These are phyloP conservation scores for Chinchilla lanigera DNA, from an alignment of 2,113 vertebrate genomes.

Conservation along the genomic window DNA sequence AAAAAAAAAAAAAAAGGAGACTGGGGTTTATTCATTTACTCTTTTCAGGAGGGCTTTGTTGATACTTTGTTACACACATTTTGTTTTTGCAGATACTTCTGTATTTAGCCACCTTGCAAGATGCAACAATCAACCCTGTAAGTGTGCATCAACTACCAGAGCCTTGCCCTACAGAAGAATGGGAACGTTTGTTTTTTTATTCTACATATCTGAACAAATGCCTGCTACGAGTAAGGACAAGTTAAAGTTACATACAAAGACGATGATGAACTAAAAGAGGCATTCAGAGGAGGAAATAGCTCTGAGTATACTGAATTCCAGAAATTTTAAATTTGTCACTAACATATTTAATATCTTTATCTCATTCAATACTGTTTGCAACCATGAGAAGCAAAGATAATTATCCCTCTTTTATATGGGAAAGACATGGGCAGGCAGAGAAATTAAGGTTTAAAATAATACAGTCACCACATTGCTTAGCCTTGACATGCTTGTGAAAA, in stretches of 20 bases:
- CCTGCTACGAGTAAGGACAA: background rate
- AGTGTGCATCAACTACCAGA: background rate
- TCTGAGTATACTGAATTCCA: background rate
- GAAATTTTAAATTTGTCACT: background rate
- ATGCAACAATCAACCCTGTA: background rate
- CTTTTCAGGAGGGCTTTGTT: background rate
- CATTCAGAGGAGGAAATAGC: background rate
- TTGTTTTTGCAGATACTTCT: constrained; percentile 10
- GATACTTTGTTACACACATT: background rate
- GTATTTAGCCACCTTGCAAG: background rate
- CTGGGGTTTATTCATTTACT: background rate
- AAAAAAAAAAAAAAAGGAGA: background rate
- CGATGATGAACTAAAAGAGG: background rate
- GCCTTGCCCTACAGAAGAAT: background rate
- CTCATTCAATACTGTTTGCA: background rate
- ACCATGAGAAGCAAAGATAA: background rate
- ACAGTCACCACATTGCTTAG: background rate
- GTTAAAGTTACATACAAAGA: background rate
- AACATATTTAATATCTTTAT: background rate
- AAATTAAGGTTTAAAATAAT: background rate
- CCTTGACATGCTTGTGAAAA: background rate
- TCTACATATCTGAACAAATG: background rate
- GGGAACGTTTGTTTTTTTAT: background rate
- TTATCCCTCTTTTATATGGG: background rate
- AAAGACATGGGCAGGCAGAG: background rate